Evolutionary conservation across 2,113 vertebrate species (phyloP), one percentile per base, ranked within the genome.

Genomic region (Paramormyrops kingsleyae): DNA sequence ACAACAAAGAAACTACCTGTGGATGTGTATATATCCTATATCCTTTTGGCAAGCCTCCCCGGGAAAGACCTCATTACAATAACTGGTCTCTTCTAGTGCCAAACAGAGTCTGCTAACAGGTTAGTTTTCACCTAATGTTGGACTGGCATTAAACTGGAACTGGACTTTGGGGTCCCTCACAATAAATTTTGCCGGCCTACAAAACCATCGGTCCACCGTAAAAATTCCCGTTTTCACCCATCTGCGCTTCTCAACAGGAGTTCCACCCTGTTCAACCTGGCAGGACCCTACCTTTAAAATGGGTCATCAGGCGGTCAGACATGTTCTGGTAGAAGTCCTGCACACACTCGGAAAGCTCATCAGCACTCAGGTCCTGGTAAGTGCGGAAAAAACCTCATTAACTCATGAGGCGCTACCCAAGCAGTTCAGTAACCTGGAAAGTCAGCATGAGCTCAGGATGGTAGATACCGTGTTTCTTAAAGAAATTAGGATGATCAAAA

Each of bases 321-420:
- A 99, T 92, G 49, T 94, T 97, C 90, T 99, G 99, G 93, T 99
- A 99, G 93, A 99, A 99, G 90, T 99, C 98, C 93, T 99, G 99
- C 87, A 98, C 97, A 85, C 95, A 98, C 44, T 99, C 99, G 0
- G 98, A 98, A 80, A 98, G 97, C 9, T 99, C 99, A 15, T 99
- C 99, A 27, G 98, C 97, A 74, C 96, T 95, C 4, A 98, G 94
- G 91, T 96, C 95, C 95, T 96, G 92, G 50, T 93, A 44, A 27
- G 66, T 0, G 39, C 83, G 89, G 83, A 77, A 77, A 21, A 31
- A 50, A 84, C 87, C 89, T 91, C 19, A 42, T 80, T 92, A 88
- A 88, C 49, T 0, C 3, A 62, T 31, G 21, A 83, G 21, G 90
- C 1, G 1, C 84, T 39, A 74, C 9, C n/a, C 10, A 35, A 74